Evolutionary conservation across 2,888 invertebrate species (phyloP).

Genomic region (Drosophila birchii): DNA sequence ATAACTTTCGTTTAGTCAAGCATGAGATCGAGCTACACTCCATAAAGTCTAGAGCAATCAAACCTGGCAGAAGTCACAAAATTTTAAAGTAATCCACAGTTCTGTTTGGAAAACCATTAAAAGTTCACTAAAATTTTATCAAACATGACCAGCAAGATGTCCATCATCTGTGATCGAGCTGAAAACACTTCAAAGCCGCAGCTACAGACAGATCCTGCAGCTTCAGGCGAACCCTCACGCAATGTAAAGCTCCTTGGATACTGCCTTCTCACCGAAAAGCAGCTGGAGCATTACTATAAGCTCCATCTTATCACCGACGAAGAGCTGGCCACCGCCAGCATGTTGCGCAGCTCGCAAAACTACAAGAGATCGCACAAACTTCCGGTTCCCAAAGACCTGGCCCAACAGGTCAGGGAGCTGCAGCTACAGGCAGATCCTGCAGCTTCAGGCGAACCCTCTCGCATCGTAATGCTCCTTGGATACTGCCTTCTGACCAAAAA

Average conservation of each 20-base stretch:
- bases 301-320: slow-evolving; percentile 46
- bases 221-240: neutral
- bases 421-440: too few species aligned
- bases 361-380: too few species aligned
- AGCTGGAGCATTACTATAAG: slow-evolving; percentile 34
- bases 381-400: too few species aligned
- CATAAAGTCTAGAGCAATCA: neutral
- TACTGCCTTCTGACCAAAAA: slow-evolving; percentile 43
- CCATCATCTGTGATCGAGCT: neutral
- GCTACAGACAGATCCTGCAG: too few species aligned
- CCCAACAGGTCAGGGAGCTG: too few species aligned
- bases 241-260: slow-evolving; percentile 52
- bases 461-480: slow-evolving; percentile 51
- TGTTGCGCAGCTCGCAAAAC: slow-evolving; percentile 5
- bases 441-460: neutral
- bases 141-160: neutral
- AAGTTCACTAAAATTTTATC: too few species aligned
- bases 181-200: too few species aligned
- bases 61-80: neutral
- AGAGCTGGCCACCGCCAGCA: slow-evolving; percentile 49
- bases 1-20: neutral
- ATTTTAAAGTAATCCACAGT: neutral
- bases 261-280: slow-evolving; percentile 43
- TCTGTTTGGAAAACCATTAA: neutral
- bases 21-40: neutral